Conservation (phyloP, 2,797 vertebrate genomes). For the Varecia variegata region DNA sequence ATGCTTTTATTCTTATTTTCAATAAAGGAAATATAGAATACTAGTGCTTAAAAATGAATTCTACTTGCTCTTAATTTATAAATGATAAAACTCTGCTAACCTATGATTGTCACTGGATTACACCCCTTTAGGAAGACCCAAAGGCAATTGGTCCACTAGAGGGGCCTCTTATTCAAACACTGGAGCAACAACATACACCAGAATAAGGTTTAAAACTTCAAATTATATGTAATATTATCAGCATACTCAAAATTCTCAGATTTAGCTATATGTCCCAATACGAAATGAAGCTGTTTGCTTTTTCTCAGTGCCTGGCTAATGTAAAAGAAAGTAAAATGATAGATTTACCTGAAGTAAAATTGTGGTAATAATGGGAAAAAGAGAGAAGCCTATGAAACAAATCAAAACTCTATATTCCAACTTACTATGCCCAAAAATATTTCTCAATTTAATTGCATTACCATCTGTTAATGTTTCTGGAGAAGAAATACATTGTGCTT, state of each 20-base stretch:
- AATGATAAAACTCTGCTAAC: not conserved
- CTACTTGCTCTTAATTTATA: slow-evolving; percentile 14
- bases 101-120: not conserved
- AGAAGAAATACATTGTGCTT: slow-evolving; percentile 67
- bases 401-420: not conserved
- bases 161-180: not conserved
- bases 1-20: slow-evolving; percentile 18
- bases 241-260: slow-evolving; percentile 3
- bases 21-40: not conserved
- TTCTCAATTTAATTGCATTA: slow-evolving; percentile 52
- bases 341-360: not conserved
- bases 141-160: not conserved
- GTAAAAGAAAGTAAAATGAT: slow-evolving; percentile 25
- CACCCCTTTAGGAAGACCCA: not conserved
- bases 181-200: not conserved
- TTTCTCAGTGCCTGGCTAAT: not conserved
- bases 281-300: slow-evolving; percentile 22
- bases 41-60: not conserved
- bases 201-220: slow-evolving; percentile 27
- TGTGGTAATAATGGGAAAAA: not conserved
- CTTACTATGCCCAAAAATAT: not conserved
- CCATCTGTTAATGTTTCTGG: slow-evolving; percentile 72
- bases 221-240: not conserved
- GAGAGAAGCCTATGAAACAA: not conserved
- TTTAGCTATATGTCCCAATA: not conserved